Base-by-base conservation (phyloP, 2,113 vertebrate species). In the Notothenia rossii region DNA sequence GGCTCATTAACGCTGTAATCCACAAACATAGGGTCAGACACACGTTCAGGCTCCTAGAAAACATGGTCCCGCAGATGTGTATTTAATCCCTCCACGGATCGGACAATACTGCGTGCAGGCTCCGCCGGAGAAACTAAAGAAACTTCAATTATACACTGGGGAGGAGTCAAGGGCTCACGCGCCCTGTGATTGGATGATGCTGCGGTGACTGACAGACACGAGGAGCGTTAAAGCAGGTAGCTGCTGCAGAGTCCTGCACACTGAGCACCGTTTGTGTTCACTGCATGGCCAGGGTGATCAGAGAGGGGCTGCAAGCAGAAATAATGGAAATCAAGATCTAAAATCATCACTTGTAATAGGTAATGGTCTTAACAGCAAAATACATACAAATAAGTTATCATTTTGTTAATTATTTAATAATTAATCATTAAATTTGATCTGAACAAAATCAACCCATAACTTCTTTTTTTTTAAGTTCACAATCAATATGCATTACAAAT, bases 1-100 rank as follows among this genome's bases (percentile, higher is more conserved):
- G 90, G 90, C 92, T 94, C 91, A 88, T 92, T 71, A 91, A 74
- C 72, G 93, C 93, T 40, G 94, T 95, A 95, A 97, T 96, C 96
- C 97, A 98, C 74, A 97, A 82, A 80, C 95, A 94, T 68, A 96
- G 89, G 74, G 88, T 87, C 89, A 94, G 85, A 22, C 94, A 87
- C 79, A 79, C 92, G 76, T 82, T 89, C 84, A 92, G 84, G 74
- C 89, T 95, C 93, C 91, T 79, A 72, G 69, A 82, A 89, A 93
- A 94, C 96, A 97, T 97, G 82, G 88, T 94, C 84, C 83, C 75
- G 77, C 73, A 17, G 77, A 36, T 70, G 72, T 74, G 88, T 71
- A 43, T 90, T 90, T 90, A 86, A 92, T 93, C 86, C 91, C 79
- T 82, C 72, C 90, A 59, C 87, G 85, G 88, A 80, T 82, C 88